These are phyloP conservation scores for Parazoanthus atlanticus DNA, from an alignment of 92 coral and sea anemone genomes.

Conservation along the genomic window DNA sequence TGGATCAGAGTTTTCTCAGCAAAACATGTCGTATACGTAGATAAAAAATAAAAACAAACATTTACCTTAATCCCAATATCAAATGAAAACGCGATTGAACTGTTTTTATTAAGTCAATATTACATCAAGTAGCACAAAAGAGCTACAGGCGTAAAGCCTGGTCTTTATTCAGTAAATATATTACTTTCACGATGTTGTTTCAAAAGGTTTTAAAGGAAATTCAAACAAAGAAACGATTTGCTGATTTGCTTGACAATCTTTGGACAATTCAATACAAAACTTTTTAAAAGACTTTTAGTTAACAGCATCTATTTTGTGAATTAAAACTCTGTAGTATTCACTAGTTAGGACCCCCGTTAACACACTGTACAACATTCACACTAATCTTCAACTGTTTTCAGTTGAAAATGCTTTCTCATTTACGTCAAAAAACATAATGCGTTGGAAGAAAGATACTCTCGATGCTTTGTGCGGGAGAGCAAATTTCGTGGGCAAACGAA, in stretches of 20 bases:
- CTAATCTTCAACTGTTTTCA: background rate
- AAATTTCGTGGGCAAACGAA: background rate
- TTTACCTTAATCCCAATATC: background rate
- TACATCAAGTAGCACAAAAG: background rate
- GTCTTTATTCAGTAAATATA: background rate
- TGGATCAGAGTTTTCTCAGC: background rate
- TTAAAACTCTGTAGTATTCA: background rate
- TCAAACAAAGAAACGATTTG: background rate
- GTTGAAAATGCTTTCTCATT: background rate
- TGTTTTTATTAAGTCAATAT: background rate
- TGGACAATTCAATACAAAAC: background rate
- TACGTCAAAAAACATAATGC: background rate
- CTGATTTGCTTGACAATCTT: constrained; percentile 1
- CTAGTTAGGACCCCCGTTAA: constrained; percentile 18
- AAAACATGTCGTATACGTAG: background rate
- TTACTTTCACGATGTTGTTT: background rate
- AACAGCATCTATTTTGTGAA: background rate
- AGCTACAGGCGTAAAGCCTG: too few relatives aligned
- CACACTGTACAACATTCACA: background rate
- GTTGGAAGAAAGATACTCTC: background rate
- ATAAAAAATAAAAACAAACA: constrained; percentile 8
- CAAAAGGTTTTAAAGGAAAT: background rate
- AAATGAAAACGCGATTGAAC: background rate
- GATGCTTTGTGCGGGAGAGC: background rate
- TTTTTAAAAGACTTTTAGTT: background rate